phyloP scores from a whole-genome alignment of 2,113 vertebrate genomes.

The Periophthalmus modestus region DNA sequence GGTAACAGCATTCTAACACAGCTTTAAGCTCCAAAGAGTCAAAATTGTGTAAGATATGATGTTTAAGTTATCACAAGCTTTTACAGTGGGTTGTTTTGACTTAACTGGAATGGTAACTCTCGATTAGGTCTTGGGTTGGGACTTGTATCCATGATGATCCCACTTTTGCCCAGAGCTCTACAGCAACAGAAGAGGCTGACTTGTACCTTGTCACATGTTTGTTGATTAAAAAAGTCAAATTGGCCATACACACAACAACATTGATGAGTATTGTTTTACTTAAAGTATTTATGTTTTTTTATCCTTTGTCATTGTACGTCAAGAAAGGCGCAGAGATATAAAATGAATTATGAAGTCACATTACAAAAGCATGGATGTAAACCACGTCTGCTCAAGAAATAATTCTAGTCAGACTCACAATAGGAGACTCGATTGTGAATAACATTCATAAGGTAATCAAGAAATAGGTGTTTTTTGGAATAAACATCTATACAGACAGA shows the following conservation, averaged over 20 bases:
- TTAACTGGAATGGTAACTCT: not conserved
- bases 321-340: not conserved
- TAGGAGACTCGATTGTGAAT: not conserved
- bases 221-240: not conserved
- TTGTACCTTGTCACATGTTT: not conserved
- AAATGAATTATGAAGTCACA: not conserved
- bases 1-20: too few species aligned
- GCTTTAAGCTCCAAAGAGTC: too few species aligned
- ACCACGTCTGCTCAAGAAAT: not conserved
- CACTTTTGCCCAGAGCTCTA: too few species aligned
- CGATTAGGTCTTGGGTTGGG: not conserved
- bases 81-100: not conserved
- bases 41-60: too few species aligned
- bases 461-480: not conserved
- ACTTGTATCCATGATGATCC: too few species aligned
- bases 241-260: not conserved
- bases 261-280: not conserved
- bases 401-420: not conserved
- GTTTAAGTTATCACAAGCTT: too few species aligned
- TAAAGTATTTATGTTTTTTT: not conserved
- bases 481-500: not conserved
- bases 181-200: too few species aligned
- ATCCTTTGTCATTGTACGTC: not conserved
- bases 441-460: conserved; percentile 6
- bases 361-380: conserved; percentile 8